Base-by-base conservation (phyloP, 1,140 invertebrate genomes). In the Drosophila baimaii region DNA sequence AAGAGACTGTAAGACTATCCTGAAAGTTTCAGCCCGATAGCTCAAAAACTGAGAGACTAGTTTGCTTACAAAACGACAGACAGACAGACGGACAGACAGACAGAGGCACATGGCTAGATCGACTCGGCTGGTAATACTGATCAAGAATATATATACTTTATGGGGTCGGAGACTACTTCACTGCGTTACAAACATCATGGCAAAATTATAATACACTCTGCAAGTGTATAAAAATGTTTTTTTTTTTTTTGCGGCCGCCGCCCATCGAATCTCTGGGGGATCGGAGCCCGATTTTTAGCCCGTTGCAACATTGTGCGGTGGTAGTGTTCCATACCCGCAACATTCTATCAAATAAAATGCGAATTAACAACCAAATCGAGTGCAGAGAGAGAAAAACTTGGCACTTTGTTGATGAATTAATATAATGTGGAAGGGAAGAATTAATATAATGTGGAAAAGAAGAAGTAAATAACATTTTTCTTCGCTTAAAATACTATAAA, bases 331-430 rank as follows among this genome's bases (percentile, higher is more conserved):
- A 71, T 81, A 81, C 69, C 64, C 79, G 79, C 75, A 56, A 75
- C 59, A 80, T 86, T 85, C 74, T 85, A 85, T 85, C 77, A 78
- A 84, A 80, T 74, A 73, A 68, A 55, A 76, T 63, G 33, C 41
- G 56, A 79, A 68, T 62, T 51, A 54, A 57, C n/a, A 73, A 81
- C 37, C 51, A 72, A 49, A 41, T 39, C 23, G 33, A 63, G 43
- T 44, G 33, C 35, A 66, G 41, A 62, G 29, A 51, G 27, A 27
- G 43, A 19, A 74, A 44, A 33, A 10, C 9, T 46, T 17, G 12
- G n/a, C 5, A n/a, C 2, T 5, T 10, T 2, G 19, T 6, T 21
- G 2, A 0, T 0, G 0, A 15, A n/a, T 23, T 23, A 23, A 10
- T 3, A 3, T 0, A 12, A 7, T 33, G n/a, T 15, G 1, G 5